A percentile compares a stretch with the other conserved stretches of the same genome.
These are phyloP conservation scores for Ariolimax columbianus DNA, from an alignment of 2,888 invertebrate species.

Conservation along the genomic window DNA sequence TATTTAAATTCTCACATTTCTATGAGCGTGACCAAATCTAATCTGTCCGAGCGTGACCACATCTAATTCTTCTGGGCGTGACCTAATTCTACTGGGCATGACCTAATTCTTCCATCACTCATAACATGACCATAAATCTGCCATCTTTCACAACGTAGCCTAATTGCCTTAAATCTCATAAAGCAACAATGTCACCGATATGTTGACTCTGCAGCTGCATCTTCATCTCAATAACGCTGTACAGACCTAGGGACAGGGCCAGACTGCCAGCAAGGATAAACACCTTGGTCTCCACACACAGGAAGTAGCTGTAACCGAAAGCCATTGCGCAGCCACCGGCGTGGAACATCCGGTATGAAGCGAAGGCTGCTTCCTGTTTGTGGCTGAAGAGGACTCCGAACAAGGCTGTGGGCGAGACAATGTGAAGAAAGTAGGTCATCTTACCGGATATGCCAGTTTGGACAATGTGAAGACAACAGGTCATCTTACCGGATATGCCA, in stretches of 20 bases:
- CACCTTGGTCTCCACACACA: slow-evolving; percentile 88
- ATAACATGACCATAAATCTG: no score
- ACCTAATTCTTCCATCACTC: no score
- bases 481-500: no score
- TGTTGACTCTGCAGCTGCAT: slow-evolving; percentile 73
- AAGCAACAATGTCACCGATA: slow-evolving; percentile 72
- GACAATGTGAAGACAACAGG: no score
- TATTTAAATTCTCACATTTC: no score
- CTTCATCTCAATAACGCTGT: slow-evolving; percentile 82
- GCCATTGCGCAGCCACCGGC: slow-evolving; percentile 92
- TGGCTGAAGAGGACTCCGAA: slow-evolving; percentile 92
- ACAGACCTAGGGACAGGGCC: slow-evolving; percentile 87
- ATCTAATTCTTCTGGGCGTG: no score
- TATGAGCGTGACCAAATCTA: no score
- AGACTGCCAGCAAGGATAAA: slow-evolving; percentile 85
- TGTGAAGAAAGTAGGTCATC: no score
- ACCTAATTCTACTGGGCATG: no score
- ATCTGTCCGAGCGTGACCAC: no score
- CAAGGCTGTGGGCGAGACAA: slow-evolving; percentile 79
- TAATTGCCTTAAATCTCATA: slow-evolving; percentile 54
- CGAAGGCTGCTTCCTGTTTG: slow-evolving; percentile 92
- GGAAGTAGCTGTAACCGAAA: slow-evolving; percentile 88
- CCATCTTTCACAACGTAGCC: no score
- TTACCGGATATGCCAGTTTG: no score
- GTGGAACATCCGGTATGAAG: slow-evolving; percentile 94